Percentiles rank a stretch among this genome's conserved stretches.
Conservation (phyloP, 2,888 invertebrate genomes). For the Syrista parreyssii region DNA sequence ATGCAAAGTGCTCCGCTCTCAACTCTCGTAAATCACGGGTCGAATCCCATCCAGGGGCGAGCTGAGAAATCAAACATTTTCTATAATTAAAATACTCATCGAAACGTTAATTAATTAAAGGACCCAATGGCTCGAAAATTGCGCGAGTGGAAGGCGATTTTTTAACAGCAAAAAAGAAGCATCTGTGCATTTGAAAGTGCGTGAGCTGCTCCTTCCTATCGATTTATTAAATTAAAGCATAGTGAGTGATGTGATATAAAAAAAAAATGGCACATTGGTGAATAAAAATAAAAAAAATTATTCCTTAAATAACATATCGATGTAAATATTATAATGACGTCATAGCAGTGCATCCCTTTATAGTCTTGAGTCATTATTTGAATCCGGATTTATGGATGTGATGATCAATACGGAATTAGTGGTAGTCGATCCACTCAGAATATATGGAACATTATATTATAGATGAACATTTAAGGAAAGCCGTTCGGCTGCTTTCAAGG, state of each 20-base stretch:
- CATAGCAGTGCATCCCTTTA: not conserved
- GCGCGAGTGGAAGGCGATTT: not conserved
- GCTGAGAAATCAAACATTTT: not conserved
- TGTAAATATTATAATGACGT: not conserved
- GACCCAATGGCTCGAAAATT: not conserved
- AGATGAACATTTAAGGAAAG: not conserved
- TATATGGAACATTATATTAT: not conserved
- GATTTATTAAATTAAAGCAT: not conserved
- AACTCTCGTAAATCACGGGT: not conserved
- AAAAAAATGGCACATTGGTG: not conserved
- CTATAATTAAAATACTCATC: not conserved
- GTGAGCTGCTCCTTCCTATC: not conserved
- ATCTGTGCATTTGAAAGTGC: not conserved
- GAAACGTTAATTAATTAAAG: not conserved
- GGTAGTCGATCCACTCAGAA: not conserved
- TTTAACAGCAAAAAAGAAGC: not conserved
- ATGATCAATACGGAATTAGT: not conserved
- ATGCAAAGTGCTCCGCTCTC: not conserved
- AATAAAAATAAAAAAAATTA: not conserved
- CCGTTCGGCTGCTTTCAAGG: not conserved
- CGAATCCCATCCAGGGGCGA: not conserved
- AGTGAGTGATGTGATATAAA: not conserved
- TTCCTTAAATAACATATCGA: not conserved
- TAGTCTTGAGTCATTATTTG: not conserved
- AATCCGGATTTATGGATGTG: not conserved